Evolutionary conservation across 2,888 invertebrate genomes (phyloP).

Genomic region (Drosophila glabriapex): DNA sequence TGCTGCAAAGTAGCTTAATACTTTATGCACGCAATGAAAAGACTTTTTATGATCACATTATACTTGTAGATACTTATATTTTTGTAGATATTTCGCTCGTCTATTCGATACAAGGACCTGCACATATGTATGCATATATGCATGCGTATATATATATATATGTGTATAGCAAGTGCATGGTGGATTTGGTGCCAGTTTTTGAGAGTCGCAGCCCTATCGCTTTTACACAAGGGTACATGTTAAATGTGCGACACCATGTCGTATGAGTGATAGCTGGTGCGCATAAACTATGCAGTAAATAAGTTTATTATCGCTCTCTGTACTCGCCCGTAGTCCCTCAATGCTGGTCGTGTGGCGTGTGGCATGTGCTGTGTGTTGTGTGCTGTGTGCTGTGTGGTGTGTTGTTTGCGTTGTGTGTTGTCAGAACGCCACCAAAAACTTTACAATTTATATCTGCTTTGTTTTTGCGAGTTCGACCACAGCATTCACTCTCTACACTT

Average conservation of each 20-base stretch:
- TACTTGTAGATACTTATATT: constrained; percentile 79
- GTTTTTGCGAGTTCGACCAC: constrained; percentile 29
- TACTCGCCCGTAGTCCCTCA: constrained; percentile 27
- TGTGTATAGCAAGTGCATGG: constrained; percentile 16
- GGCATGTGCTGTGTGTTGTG: background rate
- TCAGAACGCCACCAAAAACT: constrained; percentile 30
- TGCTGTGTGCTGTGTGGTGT: constrained; percentile 1
- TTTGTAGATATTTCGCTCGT: constrained; percentile 58
- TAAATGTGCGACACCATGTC: constrained; percentile 72
- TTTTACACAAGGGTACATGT: constrained; percentile 75
- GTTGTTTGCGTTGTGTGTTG: constrained; percentile 7
- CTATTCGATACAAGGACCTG: constrained; percentile 61
- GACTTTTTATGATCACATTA: constrained; percentile 83
- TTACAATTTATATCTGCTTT: constrained; percentile 34
- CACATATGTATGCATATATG: constrained; percentile 9
- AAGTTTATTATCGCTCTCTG: constrained; percentile 77
- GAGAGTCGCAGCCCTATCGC: constrained; percentile 57
- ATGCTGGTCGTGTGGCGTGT: constrained; percentile 20
- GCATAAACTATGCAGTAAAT: constrained; percentile 83
- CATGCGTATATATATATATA: background rate
- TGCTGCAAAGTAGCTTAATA: constrained; percentile 83
- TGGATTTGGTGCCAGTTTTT: constrained; percentile 24
- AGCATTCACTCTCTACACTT: background rate
- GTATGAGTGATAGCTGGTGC: constrained; percentile 77
- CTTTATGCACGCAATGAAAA: constrained; percentile 83